Percentiles rank a stretch among this genome's conserved stretches.
Evolutionary conservation across 2,797 vertebrate species (phyloP).

Genomic region (Champsocephalus esox): DNA sequence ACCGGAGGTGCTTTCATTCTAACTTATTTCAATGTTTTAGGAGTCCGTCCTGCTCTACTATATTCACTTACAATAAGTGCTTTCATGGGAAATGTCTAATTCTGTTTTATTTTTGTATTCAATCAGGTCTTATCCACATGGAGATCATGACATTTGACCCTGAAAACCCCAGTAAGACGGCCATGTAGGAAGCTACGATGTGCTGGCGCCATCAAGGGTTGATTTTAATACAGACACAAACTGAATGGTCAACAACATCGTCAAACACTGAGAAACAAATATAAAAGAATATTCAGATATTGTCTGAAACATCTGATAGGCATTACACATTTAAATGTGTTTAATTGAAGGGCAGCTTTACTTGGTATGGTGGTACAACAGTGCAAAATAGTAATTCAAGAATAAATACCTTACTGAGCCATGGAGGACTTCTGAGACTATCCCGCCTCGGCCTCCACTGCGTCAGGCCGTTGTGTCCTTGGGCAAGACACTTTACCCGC

Average conservation of each 20-base stretch:
- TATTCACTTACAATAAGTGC: not conserved
- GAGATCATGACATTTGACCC: constrained; percentile 89
- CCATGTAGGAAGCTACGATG: constrained; percentile 64
- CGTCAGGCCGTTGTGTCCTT: no score
- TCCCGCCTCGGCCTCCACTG: no score
- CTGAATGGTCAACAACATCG: constrained; percentile 4
- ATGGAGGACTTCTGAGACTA: no score
- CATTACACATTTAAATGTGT: not conserved
- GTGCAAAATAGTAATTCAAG: no score
- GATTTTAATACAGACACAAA: not conserved
- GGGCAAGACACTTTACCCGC: no score
- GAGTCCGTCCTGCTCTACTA: no score
- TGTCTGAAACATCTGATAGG: constrained; percentile 8
- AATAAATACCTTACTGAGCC: no score
- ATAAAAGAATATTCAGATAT: not conserved
- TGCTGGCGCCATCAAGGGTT: not conserved
- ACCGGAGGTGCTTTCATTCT: no score
- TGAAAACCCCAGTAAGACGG: constrained; percentile 80
- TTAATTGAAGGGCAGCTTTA: constrained; percentile 2
- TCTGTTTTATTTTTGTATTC: constrained; percentile 18
- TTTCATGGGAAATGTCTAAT: not conserved
- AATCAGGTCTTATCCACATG: constrained; percentile 87
- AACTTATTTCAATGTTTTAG: no score
- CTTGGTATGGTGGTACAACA: not conserved
- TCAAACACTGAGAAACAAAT: constrained; percentile 4